Conservation (phyloP, 2,888 invertebrate genomes). For the Cheilosia grossa region DNA sequence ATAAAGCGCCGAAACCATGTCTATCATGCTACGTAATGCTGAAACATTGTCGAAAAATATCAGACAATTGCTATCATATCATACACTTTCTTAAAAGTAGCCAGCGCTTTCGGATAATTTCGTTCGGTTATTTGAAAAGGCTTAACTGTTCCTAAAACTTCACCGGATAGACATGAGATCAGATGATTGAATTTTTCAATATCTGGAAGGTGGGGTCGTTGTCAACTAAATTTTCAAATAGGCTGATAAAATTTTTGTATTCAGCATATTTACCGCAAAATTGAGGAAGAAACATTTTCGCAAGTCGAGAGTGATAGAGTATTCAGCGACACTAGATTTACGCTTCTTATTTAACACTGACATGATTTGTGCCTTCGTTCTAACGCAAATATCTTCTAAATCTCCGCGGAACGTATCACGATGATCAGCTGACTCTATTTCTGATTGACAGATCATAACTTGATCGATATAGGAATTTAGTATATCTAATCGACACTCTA, state of each 20-base stretch:
- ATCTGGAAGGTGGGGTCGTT: constrained; percentile 33
- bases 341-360: constrained; percentile 12
- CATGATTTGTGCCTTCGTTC: constrained; percentile 7
- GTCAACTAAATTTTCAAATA: constrained; percentile 24
- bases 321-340: constrained; percentile 18
- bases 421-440: constrained; percentile 20
- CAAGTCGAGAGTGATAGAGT: constrained; percentile 22
- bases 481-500: constrained; percentile 15
- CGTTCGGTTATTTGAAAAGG: constrained; percentile 57
- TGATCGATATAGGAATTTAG: constrained; percentile 33
- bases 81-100: constrained; percentile 5
- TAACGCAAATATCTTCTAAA: constrained; percentile 14
- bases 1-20: not conserved
- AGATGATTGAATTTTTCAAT: constrained; percentile 51
- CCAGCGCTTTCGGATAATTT: constrained; percentile 65
- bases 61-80: constrained; percentile 40
- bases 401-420: constrained; percentile 12
- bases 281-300: constrained; percentile 34
- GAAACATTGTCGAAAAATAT: constrained; percentile 70
- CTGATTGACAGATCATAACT: constrained; percentile 25
- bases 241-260: constrained; percentile 30
- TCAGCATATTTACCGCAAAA: constrained; percentile 33
- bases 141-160: constrained; percentile 63
- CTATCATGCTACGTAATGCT: constrained; percentile 68
- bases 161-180: constrained; percentile 67